Percentiles rank a stretch among this genome's conserved stretches.
Evolutionary conservation across 2,888 invertebrate genomes (phyloP).

Genomic region (Philonicus albiceps): DNA sequence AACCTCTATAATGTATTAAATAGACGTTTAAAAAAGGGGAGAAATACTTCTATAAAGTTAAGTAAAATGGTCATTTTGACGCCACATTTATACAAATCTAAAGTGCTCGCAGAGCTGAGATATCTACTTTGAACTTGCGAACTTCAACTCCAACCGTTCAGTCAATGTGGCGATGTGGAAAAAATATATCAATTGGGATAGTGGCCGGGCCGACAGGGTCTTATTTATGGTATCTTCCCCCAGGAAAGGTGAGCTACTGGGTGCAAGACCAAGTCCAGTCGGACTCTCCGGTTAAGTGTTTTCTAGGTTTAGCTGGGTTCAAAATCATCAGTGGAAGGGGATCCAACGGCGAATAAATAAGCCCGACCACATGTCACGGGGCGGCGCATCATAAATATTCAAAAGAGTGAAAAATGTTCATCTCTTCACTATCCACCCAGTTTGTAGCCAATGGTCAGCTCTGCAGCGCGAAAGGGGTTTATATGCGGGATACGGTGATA

Average conservation of each 20-base stretch:
- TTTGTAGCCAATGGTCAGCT: constrained; percentile 13
- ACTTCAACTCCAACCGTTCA: background rate
- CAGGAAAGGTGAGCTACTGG: background rate
- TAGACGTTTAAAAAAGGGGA: background rate
- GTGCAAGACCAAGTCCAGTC: constrained; percentile 11
- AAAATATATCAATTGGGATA: constrained; percentile 24
- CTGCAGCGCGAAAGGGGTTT: constrained; percentile 23
- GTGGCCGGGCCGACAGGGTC: constrained; percentile 3
- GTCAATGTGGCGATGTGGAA: background rate
- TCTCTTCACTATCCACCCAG: constrained; percentile 26
- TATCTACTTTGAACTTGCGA: background rate
- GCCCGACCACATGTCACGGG: constrained; percentile 35
- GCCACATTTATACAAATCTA: background rate
- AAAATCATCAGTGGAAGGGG: background rate
- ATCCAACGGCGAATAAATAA: constrained; percentile 13
- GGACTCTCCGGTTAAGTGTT: background rate
- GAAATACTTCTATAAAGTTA: background rate
- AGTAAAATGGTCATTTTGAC: background rate
- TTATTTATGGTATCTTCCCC: constrained; percentile 1
- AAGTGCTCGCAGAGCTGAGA: background rate
- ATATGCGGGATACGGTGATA: constrained; percentile 18
- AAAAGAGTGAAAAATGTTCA: constrained; percentile 39
- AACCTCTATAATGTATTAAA: background rate
- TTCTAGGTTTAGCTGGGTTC: background rate
- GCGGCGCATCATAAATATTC: constrained; percentile 38